Evolutionary conservation across 2,797 vertebrate species (phyloP).

Genomic region (Adelosebastes latens): DNA sequence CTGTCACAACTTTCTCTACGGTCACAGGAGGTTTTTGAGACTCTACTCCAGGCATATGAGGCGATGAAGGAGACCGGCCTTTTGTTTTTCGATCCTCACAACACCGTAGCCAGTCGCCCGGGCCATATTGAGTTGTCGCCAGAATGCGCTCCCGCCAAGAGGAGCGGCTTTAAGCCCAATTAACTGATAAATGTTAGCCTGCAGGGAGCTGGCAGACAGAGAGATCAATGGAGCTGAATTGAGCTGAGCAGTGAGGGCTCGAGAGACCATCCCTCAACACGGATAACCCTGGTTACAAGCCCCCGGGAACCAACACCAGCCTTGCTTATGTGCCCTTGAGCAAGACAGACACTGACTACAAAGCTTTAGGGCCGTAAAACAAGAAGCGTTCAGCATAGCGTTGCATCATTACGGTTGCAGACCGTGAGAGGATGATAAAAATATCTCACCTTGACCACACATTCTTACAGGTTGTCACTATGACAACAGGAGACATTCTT

Average conservation of each 20-base stretch:
- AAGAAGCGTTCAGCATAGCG: not conserved
- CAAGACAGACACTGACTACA: not conserved
- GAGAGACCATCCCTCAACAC: slow-evolving; percentile 25
- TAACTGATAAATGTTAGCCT: slow-evolving; percentile 72
- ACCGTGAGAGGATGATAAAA: not conserved
- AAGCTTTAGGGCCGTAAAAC: not conserved
- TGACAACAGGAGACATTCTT: slow-evolving; percentile 1
- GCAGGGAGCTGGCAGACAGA: slow-evolving; percentile 57
- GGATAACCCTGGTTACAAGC: slow-evolving; percentile 19
- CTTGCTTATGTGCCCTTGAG: slow-evolving; percentile 31
- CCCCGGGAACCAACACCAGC: not conserved
- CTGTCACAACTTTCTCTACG: not conserved
- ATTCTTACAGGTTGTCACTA: slow-evolving; percentile 6
- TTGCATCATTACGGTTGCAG: not conserved
- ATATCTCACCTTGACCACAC: slow-evolving; percentile 1
- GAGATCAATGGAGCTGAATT: slow-evolving; percentile 66
- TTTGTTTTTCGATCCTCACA: slow-evolving; percentile 31
- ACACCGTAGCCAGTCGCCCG: not conserved
- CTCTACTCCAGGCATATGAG: not conserved
- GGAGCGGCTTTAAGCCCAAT: slow-evolving; percentile 69
- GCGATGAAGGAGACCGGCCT: slow-evolving; percentile 21
- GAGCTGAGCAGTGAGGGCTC: slow-evolving; percentile 13
- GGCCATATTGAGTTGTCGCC: slow-evolving; percentile 50
- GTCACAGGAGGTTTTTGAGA: slow-evolving; percentile 11
- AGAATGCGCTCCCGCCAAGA: slow-evolving; percentile 46